Conservation (phyloP, 2,797 vertebrate species). For the Sus cebifrons region DNA sequence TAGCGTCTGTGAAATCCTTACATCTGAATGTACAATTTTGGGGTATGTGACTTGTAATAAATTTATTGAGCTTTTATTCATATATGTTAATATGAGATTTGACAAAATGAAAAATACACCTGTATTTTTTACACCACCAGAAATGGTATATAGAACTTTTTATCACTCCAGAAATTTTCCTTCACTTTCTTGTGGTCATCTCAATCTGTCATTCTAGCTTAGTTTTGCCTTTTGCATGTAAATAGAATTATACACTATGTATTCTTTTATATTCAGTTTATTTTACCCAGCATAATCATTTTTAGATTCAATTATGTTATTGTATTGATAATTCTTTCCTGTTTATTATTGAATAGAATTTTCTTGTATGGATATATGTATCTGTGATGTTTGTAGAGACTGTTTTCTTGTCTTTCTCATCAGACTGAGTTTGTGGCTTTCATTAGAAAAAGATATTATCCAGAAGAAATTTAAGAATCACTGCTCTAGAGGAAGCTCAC, state of each 20-base stretch:
- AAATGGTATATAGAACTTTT: neutral
- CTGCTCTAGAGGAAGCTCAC: neutral
- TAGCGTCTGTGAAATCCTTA: neutral
- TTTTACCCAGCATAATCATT: constrained; percentile 1
- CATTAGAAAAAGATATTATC: neutral
- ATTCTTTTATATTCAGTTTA: neutral
- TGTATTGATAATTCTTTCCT: neutral
- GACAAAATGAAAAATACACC: neutral
- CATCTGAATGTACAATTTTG: neutral
- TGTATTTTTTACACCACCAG: neutral
- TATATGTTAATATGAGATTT: neutral
- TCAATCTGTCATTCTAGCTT: neutral
- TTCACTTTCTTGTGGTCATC: neutral
- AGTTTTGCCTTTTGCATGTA: neutral
- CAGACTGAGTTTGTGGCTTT: neutral
- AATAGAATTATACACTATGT: neutral
- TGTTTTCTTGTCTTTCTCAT: neutral
- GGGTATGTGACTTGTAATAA: neutral
- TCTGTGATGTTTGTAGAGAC: neutral
- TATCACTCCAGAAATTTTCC: neutral
- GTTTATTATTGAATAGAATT: neutral
- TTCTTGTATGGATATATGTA: neutral
- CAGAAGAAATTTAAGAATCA: neutral
- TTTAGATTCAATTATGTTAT: neutral
- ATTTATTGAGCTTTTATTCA: neutral